phyloP scores from a whole-genome alignment of 2,797 vertebrate species.

The Pseudochirops cupreus region DNA sequence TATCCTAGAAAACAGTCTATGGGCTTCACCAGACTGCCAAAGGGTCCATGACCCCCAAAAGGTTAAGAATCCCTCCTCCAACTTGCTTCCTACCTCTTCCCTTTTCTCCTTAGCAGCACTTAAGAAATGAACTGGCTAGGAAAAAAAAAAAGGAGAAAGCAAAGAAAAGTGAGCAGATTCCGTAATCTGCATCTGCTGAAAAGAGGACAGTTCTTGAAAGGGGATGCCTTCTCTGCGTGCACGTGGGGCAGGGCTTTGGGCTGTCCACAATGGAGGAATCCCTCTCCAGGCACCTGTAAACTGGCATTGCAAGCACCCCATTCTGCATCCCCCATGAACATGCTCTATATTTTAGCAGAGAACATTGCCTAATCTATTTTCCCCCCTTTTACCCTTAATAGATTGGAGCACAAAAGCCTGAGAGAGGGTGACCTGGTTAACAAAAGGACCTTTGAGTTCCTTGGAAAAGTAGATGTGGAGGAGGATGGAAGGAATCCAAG shows the following conservation, averaged over 20 bases:
- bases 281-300: constrained; percentile 84
- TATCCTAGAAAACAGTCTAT: not conserved
- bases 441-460: constrained; percentile 90
- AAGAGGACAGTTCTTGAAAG: constrained; percentile 74
- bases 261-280: constrained; percentile 77
- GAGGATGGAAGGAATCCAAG: constrained; percentile 91
- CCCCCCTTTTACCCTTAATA: constrained; percentile 86
- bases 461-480: constrained; percentile 90
- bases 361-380: constrained; percentile 86
- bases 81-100: not conserved
- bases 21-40: not conserved
- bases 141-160: not conserved
- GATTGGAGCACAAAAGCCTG: constrained; percentile 88
- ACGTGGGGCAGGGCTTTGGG: constrained; percentile 61
- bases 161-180: not conserved
- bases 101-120: not conserved
- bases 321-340: constrained; percentile 77
- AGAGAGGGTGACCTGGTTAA: constrained; percentile 89
- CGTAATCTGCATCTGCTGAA: constrained; percentile 49
- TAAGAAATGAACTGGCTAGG: not conserved
- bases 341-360: constrained; percentile 83
- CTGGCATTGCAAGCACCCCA: constrained; percentile 78
- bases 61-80: not conserved
- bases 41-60: not conserved
- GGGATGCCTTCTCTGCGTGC: constrained; percentile 57